A percentile compares a stretch with the other conserved stretches of the same genome.
Conservation (phyloP, 1,140 invertebrate genomes). For the Drosophila bipectinata region DNA sequence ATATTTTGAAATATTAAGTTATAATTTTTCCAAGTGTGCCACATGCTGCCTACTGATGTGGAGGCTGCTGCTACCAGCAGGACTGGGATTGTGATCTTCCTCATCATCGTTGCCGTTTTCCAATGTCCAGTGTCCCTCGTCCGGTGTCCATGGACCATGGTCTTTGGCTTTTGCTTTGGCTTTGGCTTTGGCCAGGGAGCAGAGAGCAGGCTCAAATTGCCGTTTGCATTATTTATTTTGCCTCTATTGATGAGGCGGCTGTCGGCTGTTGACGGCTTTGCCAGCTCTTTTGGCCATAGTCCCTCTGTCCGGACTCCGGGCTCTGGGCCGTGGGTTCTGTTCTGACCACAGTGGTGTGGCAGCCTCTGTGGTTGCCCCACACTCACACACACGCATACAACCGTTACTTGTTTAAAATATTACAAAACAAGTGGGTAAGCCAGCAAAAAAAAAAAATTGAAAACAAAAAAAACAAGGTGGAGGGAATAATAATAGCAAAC, state of each 20-base stretch:
- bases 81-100: conserved; percentile 45
- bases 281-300: conserved; percentile 6
- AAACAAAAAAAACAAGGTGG: conserved; percentile 25
- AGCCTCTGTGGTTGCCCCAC: conserved; percentile 36
- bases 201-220: conserved; percentile 69
- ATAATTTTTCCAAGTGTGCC: conserved; percentile 7
- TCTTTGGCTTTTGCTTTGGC: conserved; percentile 1
- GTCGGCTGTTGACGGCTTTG: conserved; percentile 44
- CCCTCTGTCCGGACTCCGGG: neutral
- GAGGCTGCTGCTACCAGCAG: conserved; percentile 16
- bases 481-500: conserved; percentile 41
- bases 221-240: conserved; percentile 83
- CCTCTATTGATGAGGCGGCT: conserved; percentile 74
- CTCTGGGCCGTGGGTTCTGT: neutral
- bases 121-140: conserved; percentile 17
- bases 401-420: conserved; percentile 80
- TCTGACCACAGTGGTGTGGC: conserved; percentile 23
- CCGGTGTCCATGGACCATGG: conserved; percentile 1
- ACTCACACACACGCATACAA: conserved; percentile 18
- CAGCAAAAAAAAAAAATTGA: conserved; percentile 1
- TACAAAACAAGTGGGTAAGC: conserved; percentile 39
- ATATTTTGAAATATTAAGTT: no score
- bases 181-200: conserved; percentile 17
- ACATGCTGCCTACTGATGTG: conserved; percentile 14
- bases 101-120: conserved; percentile 25